Conservation (phyloP, 2,113 vertebrate species). For the Chrysochloris asiatica region DNA sequence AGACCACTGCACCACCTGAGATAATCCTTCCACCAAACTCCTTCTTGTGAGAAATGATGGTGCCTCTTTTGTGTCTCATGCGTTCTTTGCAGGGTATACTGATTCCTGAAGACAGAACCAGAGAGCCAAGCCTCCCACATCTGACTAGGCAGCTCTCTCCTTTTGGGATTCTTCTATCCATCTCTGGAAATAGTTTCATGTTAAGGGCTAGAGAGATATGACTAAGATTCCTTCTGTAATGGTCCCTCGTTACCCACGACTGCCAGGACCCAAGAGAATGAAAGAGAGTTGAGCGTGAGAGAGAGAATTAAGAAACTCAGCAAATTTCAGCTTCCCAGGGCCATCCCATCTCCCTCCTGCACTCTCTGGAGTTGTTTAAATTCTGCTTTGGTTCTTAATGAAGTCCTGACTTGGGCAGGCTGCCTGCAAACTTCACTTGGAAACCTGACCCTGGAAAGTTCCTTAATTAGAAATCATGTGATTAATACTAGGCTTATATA, state of each 20-base stretch:
- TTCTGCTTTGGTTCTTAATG: neutral
- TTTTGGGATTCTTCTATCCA: neutral
- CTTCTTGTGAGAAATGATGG: fast-evolving
- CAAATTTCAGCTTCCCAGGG: neutral
- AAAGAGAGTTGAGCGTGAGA: neutral
- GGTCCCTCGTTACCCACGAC: neutral
- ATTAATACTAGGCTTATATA: slow-evolving; percentile 30
- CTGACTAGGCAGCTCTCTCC: neutral
- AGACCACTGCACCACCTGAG: neutral
- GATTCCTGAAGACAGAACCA: neutral
- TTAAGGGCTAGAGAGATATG: neutral
- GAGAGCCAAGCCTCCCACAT: neutral
- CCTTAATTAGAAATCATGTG: slow-evolving; percentile 56
- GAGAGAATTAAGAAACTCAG: neutral
- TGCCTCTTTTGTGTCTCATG: fast-evolving
- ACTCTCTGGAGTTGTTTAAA: neutral
- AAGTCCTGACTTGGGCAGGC: slow-evolving; percentile 47
- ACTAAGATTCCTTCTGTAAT: neutral
- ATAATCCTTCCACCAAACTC: neutral
- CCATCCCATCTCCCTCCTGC: neutral
- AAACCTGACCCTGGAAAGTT: slow-evolving; percentile 51
- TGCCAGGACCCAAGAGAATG: neutral
- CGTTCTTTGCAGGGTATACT: fast-evolving
- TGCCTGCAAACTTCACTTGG: slow-evolving; percentile 53
- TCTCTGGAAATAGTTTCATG: neutral